These are phyloP conservation scores for Tetranychus piercei DNA, from an alignment of 2,888 invertebrate species.

Conservation along the genomic window DNA sequence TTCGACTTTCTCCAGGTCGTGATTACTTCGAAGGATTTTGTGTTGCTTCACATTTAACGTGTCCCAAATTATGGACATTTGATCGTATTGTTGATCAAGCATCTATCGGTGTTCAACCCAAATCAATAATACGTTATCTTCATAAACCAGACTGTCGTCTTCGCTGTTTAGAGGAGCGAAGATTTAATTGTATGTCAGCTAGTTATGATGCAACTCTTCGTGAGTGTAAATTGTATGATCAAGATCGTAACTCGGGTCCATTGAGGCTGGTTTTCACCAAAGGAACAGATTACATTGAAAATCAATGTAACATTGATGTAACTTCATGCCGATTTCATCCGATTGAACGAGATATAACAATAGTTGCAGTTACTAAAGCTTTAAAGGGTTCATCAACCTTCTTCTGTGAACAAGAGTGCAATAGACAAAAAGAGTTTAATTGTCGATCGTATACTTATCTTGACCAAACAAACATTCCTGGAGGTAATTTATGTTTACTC, in stretches of 20 bases:
- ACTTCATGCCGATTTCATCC: slow-evolving; percentile 33
- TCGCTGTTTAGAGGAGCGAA: slow-evolving; percentile 36
- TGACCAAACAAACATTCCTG: slow-evolving; percentile 24
- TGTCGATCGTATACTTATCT: slow-evolving; percentile 32
- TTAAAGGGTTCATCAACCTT: slow-evolving; percentile 29
- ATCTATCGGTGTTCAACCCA: slow-evolving; percentile 34
- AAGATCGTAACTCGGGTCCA: slow-evolving; percentile 36
- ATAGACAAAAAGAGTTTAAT: slow-evolving; percentile 34
- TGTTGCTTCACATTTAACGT: slow-evolving; percentile 27
- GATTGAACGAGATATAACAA: slow-evolving; percentile 32
- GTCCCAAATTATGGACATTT: slow-evolving; percentile 37
- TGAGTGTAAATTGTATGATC: slow-evolving; percentile 37
- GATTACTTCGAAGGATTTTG: slow-evolving; percentile 28
- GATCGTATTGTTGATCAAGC: slow-evolving; percentile 38
- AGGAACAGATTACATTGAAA: slow-evolving; percentile 40
- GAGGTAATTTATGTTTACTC: slow-evolving; percentile 42
- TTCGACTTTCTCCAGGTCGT: slow-evolving; percentile 26
- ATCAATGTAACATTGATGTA: slow-evolving; percentile 35
- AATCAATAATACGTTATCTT: slow-evolving; percentile 28
- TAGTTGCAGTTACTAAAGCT: slow-evolving; percentile 34
- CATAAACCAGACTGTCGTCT: slow-evolving; percentile 36
- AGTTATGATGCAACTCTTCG: slow-evolving; percentile 36
- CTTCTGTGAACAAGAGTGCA: slow-evolving; percentile 34
- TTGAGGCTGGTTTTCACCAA: slow-evolving; percentile 24
- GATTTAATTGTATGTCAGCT: slow-evolving; percentile 38